A percentile compares a stretch with the other conserved stretches of the same genome.
phyloP scores from a whole-genome alignment of 2,888 invertebrate species.

The Heliconius aoede region DNA sequence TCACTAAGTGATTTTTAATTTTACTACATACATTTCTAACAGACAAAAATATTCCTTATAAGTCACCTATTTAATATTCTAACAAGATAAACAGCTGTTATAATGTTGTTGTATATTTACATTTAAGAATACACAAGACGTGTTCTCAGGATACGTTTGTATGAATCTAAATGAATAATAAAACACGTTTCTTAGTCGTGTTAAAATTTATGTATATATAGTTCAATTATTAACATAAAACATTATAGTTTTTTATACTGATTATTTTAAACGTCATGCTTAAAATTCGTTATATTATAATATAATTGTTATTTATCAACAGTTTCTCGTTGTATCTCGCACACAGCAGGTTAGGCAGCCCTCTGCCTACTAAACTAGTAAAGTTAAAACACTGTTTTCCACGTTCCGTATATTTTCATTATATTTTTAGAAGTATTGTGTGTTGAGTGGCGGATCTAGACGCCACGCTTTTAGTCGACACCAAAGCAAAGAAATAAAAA shows the following conservation, averaged over 20 bases:
- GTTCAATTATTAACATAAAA: constrained; percentile 14
- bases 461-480: too few relatives aligned
- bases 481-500: too few relatives aligned
- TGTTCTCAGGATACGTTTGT: constrained; percentile 13
- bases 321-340: too few relatives aligned
- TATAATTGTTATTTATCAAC: too few relatives aligned
- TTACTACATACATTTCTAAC: background rate
- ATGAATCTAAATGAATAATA: constrained; percentile 18
- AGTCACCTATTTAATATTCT: constrained; percentile 10
- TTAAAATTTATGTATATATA: constrained; percentile 7
- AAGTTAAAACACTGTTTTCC: too few relatives aligned
- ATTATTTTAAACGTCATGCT: background rate
- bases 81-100: constrained; percentile 3
- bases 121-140: constrained; percentile 14
- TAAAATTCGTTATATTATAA: background rate
- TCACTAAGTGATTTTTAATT: background rate
- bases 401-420: too few relatives aligned
- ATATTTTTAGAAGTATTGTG: too few relatives aligned
- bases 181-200: constrained; percentile 12
- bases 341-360: too few relatives aligned
- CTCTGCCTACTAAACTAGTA: too few relatives aligned
- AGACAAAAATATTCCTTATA: background rate
- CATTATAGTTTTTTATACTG: background rate
- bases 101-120: constrained; percentile 16
- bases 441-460: too few relatives aligned